phyloP scores from a whole-genome alignment of 2,888 invertebrate genomes.

The Keiferia lycopersicella region DNA sequence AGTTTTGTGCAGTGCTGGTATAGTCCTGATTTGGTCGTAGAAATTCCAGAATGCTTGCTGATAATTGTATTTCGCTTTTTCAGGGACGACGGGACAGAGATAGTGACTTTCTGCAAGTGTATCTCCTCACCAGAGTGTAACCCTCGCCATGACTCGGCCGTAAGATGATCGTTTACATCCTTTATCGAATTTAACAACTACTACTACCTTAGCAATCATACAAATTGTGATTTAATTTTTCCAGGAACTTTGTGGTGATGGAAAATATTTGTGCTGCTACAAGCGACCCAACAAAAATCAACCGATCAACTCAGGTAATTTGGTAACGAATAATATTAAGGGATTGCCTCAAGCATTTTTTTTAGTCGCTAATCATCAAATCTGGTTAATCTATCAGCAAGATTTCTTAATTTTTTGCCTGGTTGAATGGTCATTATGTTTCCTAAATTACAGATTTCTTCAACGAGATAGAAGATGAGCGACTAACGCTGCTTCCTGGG shows the following conservation, averaged over 20 bases:
- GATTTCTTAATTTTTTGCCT: too few relatives aligned
- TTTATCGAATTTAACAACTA: too few relatives aligned
- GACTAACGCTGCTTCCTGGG: slow-evolving; percentile 54
- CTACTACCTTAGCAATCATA: not conserved
- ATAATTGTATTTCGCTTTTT: not conserved
- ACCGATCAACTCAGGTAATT: slow-evolving; percentile 51
- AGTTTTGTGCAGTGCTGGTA: too few relatives aligned
- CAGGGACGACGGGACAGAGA: slow-evolving; percentile 30
- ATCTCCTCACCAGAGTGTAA: slow-evolving; percentile 54
- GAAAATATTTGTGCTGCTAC: slow-evolving; percentile 83
- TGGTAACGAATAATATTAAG: not conserved
- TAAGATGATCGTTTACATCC: slow-evolving; percentile 34
- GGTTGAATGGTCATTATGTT: not conserved
- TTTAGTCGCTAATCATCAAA: not conserved
- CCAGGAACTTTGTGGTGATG: slow-evolving; percentile 82
- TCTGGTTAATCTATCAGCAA: too few relatives aligned
- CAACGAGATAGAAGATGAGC: slow-evolving; percentile 65
- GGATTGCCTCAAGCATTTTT: not conserved
- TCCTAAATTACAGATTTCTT: slow-evolving; percentile 55
- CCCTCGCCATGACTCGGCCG: slow-evolving; percentile 49
- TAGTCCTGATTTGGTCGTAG: too few relatives aligned
- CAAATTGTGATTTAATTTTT: slow-evolving; percentile 32
- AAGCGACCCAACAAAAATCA: slow-evolving; percentile 53
- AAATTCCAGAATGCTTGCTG: too few relatives aligned
- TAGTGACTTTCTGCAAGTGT: slow-evolving; percentile 57